Base-by-base conservation (phyloP, 2,888 invertebrate species). In the Nysson spinosus region DNA sequence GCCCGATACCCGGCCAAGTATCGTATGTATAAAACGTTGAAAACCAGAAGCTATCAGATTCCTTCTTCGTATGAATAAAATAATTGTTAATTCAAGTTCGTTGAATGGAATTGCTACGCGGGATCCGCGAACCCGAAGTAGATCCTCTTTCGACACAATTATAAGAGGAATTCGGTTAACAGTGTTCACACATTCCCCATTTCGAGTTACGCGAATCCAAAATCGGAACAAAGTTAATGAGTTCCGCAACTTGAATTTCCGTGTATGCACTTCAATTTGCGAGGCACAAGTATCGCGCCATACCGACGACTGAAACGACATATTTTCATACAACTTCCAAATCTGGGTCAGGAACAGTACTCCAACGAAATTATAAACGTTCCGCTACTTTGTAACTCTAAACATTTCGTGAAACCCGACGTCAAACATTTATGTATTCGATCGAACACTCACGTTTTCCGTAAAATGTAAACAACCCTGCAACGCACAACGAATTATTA, bases 1-100 rank as follows among this genome's bases (percentile, higher is more conserved):
- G 32, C 64, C 61, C 73, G 61, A 68, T 65, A n/a, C 60, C 54
- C 57, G 57, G 75, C 69, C 75, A 74, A n/a, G n/a, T n/a, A 74
- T 74, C 57, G 62, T 51, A 72, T n/a, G 57, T 57, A 69, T 64
- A 64, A 72, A 75, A 74, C 60, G 62, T 52, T 35, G 40, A 9
- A 47, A 60, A 50, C 61, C 60, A 64, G 58, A 71, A 60, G 72
- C 49, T 51, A 68, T 22, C 51, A 35, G 30, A 47, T n/a, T n/a
- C 43, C 46, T 70, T 24, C 20, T 44, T 32, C 47, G 61, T 60
- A 69, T 68, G 75, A 69, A 75, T 75, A 72, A 74, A 74, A 74
- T 75, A 65, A 72, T 65, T 72, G 72, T 74, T 63, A 72, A 72
- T 72, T 65, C 57, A 32, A 35, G 7, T n/a, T n/a, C 43, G 17